Percentiles rank a stretch among this genome's conserved stretches.
Conservation (phyloP, 2,888 invertebrate species). For the Gastrophysa polygoni region DNA sequence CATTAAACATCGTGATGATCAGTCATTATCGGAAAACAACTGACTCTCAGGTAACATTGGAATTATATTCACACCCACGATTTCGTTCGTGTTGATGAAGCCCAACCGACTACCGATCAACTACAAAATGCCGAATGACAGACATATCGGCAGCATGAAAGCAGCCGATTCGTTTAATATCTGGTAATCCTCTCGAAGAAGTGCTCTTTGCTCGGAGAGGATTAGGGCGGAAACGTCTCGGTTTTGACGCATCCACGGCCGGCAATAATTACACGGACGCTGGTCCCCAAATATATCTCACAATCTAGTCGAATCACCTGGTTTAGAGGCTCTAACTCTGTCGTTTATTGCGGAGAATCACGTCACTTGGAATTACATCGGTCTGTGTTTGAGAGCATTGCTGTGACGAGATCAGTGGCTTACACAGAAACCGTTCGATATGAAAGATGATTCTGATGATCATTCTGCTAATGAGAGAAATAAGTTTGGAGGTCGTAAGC, state of each 20-base stretch:
- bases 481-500: too few relatives aligned
- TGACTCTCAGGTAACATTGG: not conserved
- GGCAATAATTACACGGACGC: conserved; percentile 47
- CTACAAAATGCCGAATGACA: conserved; percentile 20
- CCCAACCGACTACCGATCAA: not conserved
- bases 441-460: too few relatives aligned
- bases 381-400: conserved; percentile 1
- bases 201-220: conserved; percentile 21
- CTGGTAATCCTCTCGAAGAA: conserved; percentile 20
- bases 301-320: conserved; percentile 52
- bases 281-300: conserved; percentile 46
- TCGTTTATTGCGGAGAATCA: conserved; percentile 11
- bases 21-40: not conserved
- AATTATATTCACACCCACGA: not conserved
- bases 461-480: too few relatives aligned
- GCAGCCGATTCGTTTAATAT: conserved; percentile 5
- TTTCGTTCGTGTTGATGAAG: not conserved
- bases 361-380: conserved; percentile 6
- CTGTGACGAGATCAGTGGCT: not conserved
- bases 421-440: not conserved
- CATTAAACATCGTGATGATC: not conserved
- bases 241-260: conserved; percentile 46
- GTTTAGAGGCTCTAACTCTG: conserved; percentile 42
- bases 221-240: conserved; percentile 27
- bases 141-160: conserved; percentile 10